phyloP scores from a whole-genome alignment of 2,113 vertebrate species.

The Gambusia holbrooki region DNA sequence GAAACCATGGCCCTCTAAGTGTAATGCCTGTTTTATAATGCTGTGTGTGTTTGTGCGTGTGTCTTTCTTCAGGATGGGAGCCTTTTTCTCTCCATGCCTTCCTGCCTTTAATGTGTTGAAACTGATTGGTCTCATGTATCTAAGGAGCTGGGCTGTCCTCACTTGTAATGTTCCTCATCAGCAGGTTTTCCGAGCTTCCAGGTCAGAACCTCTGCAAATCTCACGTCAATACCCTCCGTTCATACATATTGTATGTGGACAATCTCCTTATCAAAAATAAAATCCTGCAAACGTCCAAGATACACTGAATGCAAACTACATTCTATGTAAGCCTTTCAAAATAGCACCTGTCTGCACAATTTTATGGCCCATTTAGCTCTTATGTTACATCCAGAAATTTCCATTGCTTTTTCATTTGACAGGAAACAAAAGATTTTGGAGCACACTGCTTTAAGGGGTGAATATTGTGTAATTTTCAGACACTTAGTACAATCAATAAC shows the following conservation, averaged over 20 bases:
- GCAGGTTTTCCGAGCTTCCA: conserved; percentile 96
- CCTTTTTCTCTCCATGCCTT: conserved; percentile 97
- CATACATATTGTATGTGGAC: background rate
- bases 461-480: too few species aligned
- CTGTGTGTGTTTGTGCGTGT: conserved; percentile 23
- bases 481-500: too few species aligned
- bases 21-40: conserved; percentile 41
- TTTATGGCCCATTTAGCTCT: too few species aligned
- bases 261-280: too few species aligned
- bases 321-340: too few species aligned
- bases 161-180: conserved; percentile 98
- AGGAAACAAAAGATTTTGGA: too few species aligned
- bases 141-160: conserved; percentile 97
- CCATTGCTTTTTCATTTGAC: too few species aligned
- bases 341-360: too few species aligned
- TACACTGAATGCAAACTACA: too few species aligned
- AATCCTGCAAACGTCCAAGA: too few species aligned
- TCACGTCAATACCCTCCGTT: background rate
- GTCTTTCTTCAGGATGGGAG: conserved; percentile 89
- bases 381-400: too few species aligned
- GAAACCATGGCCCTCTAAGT: conserved; percentile 24
- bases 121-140: conserved; percentile 96
- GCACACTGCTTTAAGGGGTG: too few species aligned
- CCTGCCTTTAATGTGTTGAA: conserved; percentile 98
- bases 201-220: conserved; percentile 76